Conservation (phyloP, 2,888 invertebrate genomes). For the Plebejus argus region DNA sequence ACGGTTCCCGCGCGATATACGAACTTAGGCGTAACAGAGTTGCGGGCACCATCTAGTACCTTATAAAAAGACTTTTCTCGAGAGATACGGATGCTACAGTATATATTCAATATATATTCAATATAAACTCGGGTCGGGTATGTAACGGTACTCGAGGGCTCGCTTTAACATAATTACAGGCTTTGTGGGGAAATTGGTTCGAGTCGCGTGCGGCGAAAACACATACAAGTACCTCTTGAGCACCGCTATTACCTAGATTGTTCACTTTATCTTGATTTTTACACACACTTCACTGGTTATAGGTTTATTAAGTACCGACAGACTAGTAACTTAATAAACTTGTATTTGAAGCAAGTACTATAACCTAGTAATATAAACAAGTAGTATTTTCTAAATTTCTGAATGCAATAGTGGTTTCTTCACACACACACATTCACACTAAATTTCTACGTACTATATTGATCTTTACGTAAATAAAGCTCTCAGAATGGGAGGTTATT, state of each 20-base stretch:
- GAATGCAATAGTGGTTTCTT: no score
- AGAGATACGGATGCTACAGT: background rate
- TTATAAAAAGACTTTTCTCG: background rate
- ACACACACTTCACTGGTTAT: background rate
- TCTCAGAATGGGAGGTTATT: no score
- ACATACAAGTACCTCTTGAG: slow-evolving; percentile 16
- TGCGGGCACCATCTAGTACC: background rate
- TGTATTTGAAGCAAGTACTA: no score
- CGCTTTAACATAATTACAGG: slow-evolving; percentile 37
- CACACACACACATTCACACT: no score
- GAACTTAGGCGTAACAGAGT: no score
- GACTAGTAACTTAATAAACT: no score
- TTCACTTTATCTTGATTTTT: slow-evolving; percentile 12
- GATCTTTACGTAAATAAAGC: no score
- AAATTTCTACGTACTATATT: no score
- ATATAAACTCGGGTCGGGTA: background rate
- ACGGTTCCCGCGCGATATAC: no score
- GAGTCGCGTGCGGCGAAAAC: slow-evolving; percentile 34
- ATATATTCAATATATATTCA: slow-evolving; percentile 3
- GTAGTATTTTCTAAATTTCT: no score
- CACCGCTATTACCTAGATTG: background rate
- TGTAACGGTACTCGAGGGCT: slow-evolving; percentile 29
- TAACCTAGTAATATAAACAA: no score
- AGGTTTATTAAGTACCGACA: background rate
- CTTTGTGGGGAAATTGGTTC: slow-evolving; percentile 36